Percentiles rank a stretch among this genome's conserved stretches.
phyloP scores from a whole-genome alignment of 2,888 invertebrate genomes.

The Plebejus melissa region DNA sequence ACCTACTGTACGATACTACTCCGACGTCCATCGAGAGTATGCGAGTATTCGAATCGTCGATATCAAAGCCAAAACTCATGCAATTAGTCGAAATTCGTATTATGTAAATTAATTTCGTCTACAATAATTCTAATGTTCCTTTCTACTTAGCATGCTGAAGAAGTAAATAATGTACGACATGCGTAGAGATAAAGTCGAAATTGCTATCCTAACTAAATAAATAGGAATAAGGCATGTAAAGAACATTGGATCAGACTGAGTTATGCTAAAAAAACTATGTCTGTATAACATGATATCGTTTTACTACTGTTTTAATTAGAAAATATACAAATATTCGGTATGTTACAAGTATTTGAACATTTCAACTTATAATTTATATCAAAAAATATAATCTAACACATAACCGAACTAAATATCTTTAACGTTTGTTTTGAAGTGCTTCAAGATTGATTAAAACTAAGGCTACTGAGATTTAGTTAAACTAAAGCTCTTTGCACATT shows the following conservation, averaged over 20 bases:
- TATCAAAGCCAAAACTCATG: conserved; percentile 61
- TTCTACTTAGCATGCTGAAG: conserved; percentile 69
- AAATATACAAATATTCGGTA: neutral
- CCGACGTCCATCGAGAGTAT: neutral
- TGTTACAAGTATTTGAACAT: neutral
- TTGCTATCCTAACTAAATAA: conserved; percentile 49
- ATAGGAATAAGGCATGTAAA: conserved; percentile 56
- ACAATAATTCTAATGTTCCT: conserved; percentile 32
- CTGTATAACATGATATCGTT: neutral
- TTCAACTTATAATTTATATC: neutral
- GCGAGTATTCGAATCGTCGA: conserved; percentile 43
- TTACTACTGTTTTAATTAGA: neutral
- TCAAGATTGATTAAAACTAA: neutral
- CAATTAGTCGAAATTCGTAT: conserved; percentile 54
- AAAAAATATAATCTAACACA: neutral
- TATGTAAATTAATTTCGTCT: conserved; percentile 31
- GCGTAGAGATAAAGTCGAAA: conserved; percentile 53
- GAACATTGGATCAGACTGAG: conserved; percentile 55
- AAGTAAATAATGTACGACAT: conserved; percentile 51
- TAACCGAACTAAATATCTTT: neutral
- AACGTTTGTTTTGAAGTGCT: neutral
- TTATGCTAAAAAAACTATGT: neutral
- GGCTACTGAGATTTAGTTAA: neutral
- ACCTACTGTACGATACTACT: conserved; percentile 46
- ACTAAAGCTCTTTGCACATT: neutral